Conservation (phyloP, 2,113 vertebrate genomes). For the Ochotona curzoniae region DNA sequence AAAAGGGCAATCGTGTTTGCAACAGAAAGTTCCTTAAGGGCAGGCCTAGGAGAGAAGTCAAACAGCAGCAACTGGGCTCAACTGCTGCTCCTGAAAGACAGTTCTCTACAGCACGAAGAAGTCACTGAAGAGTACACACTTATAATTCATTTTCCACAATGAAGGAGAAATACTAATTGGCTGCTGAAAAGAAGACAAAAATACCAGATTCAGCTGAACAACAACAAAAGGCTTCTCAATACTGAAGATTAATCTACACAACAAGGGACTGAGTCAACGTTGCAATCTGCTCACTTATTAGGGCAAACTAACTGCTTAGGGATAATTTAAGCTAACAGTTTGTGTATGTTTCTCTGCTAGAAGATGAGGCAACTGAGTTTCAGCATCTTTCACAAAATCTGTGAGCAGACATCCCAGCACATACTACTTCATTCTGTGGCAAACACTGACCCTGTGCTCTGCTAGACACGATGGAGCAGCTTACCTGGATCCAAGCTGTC, state of each 20-base stretch:
- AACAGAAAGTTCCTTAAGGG: neutral
- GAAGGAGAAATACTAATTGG: neutral
- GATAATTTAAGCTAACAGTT: neutral
- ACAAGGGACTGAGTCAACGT: neutral
- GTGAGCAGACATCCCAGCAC: neutral
- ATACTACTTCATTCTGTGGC: neutral
- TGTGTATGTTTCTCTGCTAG: neutral
- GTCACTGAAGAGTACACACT: neutral
- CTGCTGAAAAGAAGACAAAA: constrained; percentile 5
- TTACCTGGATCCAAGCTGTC: constrained; percentile 93
- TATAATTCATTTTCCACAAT: neutral
- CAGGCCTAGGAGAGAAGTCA: neutral
- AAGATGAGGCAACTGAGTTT: neutral
- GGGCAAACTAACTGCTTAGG: constrained; percentile 9
- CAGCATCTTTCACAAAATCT: neutral
- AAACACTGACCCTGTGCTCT: neutral
- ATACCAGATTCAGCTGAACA: neutral
- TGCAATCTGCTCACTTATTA: constrained; percentile 1
- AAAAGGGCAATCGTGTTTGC: neutral
- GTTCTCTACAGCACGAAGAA: neutral
- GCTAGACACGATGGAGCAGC: neutral
- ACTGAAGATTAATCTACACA: neutral
- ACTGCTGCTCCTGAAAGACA: neutral
- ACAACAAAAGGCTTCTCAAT: neutral
- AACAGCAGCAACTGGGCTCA: neutral